Evolutionary conservation across 1,140 invertebrate species (phyloP).

Genomic region (Pseudomyrmex pallidus): DNA sequence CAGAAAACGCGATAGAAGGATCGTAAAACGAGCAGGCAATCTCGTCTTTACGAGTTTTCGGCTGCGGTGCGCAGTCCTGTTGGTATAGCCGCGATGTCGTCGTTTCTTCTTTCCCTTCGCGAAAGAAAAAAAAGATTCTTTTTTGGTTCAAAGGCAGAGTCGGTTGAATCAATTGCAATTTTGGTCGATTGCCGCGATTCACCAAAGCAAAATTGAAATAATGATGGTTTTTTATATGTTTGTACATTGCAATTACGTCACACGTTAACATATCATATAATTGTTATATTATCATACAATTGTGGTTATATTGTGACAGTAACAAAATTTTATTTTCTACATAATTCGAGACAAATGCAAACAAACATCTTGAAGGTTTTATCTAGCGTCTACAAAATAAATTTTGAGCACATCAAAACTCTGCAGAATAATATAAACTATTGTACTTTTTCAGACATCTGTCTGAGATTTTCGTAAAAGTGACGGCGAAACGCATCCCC

Average conservation of each 20-base stretch:
- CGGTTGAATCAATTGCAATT: constrained; percentile 27
- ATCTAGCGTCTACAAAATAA: not conserved
- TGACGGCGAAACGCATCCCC: too few species aligned
- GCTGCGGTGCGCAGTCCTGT: constrained; percentile 30
- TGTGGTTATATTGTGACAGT: not conserved
- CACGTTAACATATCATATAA: not conserved
- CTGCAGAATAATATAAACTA: too few species aligned
- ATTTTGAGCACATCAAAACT: too few species aligned
- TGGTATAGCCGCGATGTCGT: constrained; percentile 8
- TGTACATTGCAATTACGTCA: not conserved
- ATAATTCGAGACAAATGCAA: too few species aligned
- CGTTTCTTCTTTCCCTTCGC: not conserved
- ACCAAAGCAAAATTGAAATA: not conserved
- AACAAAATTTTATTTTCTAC: not conserved
- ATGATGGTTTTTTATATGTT: not conserved
- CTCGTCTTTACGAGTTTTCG: constrained; percentile 77
- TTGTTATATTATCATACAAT: not conserved
- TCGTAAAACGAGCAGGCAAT: constrained; percentile 78
- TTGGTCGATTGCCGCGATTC: not conserved
- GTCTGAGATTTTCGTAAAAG: not conserved
- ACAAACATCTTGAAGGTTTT: too few species aligned
- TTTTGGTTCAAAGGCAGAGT: not conserved
- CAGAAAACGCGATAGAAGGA: constrained; percentile 77
- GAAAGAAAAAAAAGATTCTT: constrained; percentile 13
- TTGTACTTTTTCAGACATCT: constrained; percentile 6